phyloP scores from a whole-genome alignment of 1,140 invertebrate genomes.

The Heliconius himera region DNA sequence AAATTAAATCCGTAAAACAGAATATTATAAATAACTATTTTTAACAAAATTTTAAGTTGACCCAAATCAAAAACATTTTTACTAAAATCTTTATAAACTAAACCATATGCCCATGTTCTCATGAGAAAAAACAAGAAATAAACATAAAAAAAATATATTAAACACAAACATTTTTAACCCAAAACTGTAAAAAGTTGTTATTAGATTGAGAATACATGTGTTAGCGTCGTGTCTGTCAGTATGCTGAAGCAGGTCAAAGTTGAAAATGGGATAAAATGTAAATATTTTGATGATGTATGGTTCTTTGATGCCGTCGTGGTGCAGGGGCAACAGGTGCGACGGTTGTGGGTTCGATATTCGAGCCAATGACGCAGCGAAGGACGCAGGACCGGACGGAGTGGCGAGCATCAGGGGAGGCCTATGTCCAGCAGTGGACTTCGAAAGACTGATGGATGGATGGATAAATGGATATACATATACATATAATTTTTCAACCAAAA shows the following conservation, averaged over 20 bases:
- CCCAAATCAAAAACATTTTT: background rate
- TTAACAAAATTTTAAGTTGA: background rate
- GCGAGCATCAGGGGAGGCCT: too few relatives aligned
- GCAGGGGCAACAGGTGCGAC: too few relatives aligned
- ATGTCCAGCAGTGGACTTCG: too few relatives aligned
- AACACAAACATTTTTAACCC: background rate
- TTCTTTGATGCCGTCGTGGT: too few relatives aligned
- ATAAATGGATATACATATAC: too few relatives aligned
- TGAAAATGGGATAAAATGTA: background rate
- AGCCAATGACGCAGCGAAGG: too few relatives aligned
- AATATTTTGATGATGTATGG: too few relatives aligned
- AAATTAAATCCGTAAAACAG: background rate
- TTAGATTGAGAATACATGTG: background rate
- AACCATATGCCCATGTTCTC: background rate
- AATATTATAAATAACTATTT: background rate
- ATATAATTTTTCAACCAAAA: too few relatives aligned
- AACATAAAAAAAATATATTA: background rate
- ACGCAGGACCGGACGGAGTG: too few relatives aligned
- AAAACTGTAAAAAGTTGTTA: conserved; percentile 7
- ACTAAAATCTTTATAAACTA: background rate
- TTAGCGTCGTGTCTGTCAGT: background rate
- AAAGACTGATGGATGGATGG: too few relatives aligned
- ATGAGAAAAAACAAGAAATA: background rate
- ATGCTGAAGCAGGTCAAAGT: background rate
- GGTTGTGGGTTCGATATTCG: too few relatives aligned